Conservation (phyloP, 2,113 vertebrate species). For the Paratilapia polleni region DNA sequence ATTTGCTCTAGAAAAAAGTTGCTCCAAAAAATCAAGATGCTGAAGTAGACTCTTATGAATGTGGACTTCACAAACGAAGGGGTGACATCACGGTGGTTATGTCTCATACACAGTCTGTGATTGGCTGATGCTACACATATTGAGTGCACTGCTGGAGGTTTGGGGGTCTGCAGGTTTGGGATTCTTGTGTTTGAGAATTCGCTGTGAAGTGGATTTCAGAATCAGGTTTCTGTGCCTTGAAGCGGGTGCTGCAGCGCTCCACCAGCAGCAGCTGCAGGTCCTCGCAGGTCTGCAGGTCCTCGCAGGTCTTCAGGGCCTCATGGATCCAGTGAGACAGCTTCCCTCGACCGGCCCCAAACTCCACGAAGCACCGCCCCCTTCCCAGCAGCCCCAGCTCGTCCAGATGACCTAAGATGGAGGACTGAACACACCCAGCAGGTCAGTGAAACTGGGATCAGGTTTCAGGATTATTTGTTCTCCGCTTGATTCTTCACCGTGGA, state of each 20-base stretch:
- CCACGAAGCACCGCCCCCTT: constrained; percentile 88
- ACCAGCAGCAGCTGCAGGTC: constrained; percentile 90
- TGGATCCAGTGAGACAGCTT: constrained; percentile 97
- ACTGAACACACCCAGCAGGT: constrained; percentile 76
- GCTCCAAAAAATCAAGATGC: too few species aligned
- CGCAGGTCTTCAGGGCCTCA: constrained; percentile 82
- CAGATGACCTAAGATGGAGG: constrained; percentile 94
- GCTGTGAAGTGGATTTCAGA: background rate
- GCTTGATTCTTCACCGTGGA: background rate
- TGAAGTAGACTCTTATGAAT: too few species aligned
- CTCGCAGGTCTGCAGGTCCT: constrained; percentile 74
- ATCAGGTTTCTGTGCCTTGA: constrained; percentile 78
- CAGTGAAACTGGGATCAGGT: background rate
- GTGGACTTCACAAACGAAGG: too few species aligned
- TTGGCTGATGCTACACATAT: too few species aligned
- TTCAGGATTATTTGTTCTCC: background rate
- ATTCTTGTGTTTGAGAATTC: background rate
- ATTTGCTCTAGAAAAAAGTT: too few species aligned
- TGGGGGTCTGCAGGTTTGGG: background rate
- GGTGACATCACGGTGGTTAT: too few species aligned
- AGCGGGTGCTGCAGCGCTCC: constrained; percentile 91
- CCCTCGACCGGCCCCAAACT: constrained; percentile 95
- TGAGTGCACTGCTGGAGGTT: background rate
- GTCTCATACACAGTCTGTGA: too few species aligned
- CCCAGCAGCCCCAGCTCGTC: constrained; percentile 88